Evolutionary conservation across 2,888 invertebrate species (phyloP).

Genomic region (Alsophila aescularia): DNA sequence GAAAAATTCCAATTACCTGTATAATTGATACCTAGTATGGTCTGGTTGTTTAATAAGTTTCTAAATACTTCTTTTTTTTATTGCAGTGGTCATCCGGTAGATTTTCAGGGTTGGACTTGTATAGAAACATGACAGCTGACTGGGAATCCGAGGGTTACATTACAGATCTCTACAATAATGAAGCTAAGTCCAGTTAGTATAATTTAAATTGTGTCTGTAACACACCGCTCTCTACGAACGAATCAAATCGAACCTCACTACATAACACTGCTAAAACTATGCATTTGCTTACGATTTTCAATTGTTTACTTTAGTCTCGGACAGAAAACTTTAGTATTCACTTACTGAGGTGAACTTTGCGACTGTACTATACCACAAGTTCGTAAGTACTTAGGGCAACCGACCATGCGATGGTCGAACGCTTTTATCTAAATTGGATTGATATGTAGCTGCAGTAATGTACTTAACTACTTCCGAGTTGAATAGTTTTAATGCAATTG

Average conservation of each 20-base stretch:
- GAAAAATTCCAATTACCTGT: too few relatives aligned
- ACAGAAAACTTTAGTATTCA: too few relatives aligned
- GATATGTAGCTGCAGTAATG: too few relatives aligned
- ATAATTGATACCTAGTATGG: background rate
- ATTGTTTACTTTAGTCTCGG: too few relatives aligned
- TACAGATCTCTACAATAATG: slow-evolving; percentile 88
- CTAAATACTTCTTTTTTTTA: background rate
- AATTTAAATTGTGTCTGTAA: background rate
- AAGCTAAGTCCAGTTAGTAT: slow-evolving; percentile 83
- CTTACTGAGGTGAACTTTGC: too few relatives aligned
- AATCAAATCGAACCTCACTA: too few relatives aligned
- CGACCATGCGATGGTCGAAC: background rate
- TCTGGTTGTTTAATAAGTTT: background rate
- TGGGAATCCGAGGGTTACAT: slow-evolving; percentile 87
- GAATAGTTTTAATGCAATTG: slow-evolving; percentile 13
- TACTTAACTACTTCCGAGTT: slow-evolving; percentile 11
- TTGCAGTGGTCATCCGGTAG: slow-evolving; percentile 56
- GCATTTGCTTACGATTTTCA: too few relatives aligned
- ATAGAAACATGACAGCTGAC: slow-evolving; percentile 76
- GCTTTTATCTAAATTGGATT: slow-evolving; percentile 30
- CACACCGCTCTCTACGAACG: too few relatives aligned
- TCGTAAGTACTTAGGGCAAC: background rate
- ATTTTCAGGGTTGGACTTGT: slow-evolving; percentile 80
- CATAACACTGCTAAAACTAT: too few relatives aligned
- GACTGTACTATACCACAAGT: background rate